Evolutionary conservation across 2,113 vertebrate genomes (phyloP).

Genomic region (Calcarius ornatus): DNA sequence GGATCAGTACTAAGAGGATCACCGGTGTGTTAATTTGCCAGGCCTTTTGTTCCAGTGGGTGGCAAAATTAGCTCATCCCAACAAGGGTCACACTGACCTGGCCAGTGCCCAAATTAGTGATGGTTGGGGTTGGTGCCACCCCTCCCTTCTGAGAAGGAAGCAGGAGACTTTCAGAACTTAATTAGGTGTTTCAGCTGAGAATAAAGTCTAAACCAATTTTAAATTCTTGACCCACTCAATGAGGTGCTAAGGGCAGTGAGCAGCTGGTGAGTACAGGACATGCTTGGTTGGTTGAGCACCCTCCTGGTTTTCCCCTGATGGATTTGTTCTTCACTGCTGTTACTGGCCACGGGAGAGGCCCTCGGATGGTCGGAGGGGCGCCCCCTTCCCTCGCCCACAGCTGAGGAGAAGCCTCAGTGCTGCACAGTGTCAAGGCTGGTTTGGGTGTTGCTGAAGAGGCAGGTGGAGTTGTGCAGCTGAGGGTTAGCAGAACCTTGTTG

Average conservation of each 20-base stretch:
- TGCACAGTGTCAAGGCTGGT: accelerated
- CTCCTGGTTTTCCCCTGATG: background rate
- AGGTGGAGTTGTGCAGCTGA: background rate
- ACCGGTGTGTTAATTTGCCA: conserved; percentile 20
- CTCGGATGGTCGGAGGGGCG: background rate
- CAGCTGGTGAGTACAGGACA: background rate
- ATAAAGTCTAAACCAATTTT: background rate
- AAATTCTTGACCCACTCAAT: background rate
- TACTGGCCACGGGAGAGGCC: accelerated
- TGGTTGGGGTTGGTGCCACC: background rate
- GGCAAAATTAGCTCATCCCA: conserved; percentile 12
- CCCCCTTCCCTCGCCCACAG: background rate
- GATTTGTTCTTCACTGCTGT: background rate
- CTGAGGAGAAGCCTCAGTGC: background rate
- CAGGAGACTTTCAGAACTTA: background rate
- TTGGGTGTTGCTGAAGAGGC: background rate
- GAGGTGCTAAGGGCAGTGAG: background rate
- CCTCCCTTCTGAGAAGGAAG: background rate
- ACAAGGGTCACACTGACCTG: background rate
- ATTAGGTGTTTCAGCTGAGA: background rate
- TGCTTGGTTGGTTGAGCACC: background rate
- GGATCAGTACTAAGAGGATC: conserved; percentile 56
- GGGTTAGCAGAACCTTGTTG: background rate
- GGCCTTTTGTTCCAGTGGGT: conserved; percentile 31
- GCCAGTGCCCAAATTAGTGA: background rate